These are phyloP conservation scores for Nixonia krombeini DNA, from an alignment of 1,140 invertebrate genomes.

Conservation along the genomic window DNA sequence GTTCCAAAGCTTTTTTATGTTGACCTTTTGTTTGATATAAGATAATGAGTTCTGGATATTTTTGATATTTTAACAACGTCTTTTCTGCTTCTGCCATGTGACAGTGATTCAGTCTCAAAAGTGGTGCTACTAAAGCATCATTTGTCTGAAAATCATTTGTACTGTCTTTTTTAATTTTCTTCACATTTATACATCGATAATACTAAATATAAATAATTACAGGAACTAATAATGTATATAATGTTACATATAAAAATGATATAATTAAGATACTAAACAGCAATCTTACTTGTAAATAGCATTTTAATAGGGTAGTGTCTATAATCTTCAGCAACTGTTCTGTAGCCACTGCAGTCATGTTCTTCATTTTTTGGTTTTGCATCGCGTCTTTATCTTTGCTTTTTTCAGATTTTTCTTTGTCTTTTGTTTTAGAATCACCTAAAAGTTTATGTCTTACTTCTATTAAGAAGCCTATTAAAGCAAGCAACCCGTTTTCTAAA, in stretches of 20 bases:
- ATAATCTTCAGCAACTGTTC: constrained; percentile 91
- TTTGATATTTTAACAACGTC: constrained; percentile 87
- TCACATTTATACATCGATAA: too few species aligned
- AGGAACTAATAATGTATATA: too few species aligned
- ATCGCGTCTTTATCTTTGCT: constrained; percentile 66
- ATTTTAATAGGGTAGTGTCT: constrained; percentile 96
- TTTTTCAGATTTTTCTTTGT: constrained; percentile 58
- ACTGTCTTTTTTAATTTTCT: too few species aligned
- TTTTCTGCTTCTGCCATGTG: constrained; percentile 95
- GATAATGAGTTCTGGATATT: constrained; percentile 94
- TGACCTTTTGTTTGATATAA: constrained; percentile 94
- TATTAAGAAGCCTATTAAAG: constrained; percentile 91
- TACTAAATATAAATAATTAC: too few species aligned
- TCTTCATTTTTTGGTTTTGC: constrained; percentile 56
- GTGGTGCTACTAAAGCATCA: constrained; percentile 90
- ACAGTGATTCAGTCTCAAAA: constrained; percentile 95
- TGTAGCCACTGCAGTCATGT: constrained; percentile 63
- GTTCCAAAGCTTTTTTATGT: constrained; percentile 91
- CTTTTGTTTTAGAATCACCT: constrained; percentile 67
- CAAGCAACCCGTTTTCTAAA: constrained; percentile 88
- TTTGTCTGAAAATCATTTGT: constrained; percentile 89
- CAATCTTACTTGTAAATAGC: constrained; percentile 87
- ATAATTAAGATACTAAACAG: too few species aligned
- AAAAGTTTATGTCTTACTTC: constrained; percentile 78
- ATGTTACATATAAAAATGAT: too few species aligned